Conservation (phyloP, 2,888 invertebrate species). For the Lasioglossum leucozonium region DNA sequence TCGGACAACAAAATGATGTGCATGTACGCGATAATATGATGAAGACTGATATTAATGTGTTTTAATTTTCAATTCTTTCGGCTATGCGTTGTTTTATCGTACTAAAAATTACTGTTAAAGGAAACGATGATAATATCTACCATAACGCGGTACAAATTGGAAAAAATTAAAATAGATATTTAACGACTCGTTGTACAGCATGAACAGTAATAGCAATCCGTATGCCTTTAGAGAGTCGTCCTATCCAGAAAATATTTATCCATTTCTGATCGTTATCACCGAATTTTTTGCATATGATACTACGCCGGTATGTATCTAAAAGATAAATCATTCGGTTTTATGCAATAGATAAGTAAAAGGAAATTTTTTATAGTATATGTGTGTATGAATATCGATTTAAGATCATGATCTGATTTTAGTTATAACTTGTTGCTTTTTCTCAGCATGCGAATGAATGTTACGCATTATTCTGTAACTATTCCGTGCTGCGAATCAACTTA, state of each 20-base stretch:
- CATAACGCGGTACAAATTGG: constrained; percentile 32
- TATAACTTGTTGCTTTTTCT: constrained; percentile 21
- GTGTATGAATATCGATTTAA: constrained; percentile 43
- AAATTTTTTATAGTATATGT: constrained; percentile 45
- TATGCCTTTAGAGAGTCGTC: constrained; percentile 4
- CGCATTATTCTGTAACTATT: constrained; percentile 35
- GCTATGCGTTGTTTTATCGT: constrained; percentile 1
- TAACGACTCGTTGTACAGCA: constrained; percentile 5
- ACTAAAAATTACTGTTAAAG: constrained; percentile 16
- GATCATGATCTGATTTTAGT: constrained; percentile 42
- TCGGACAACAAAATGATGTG: background rate
- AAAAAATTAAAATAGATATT: background rate
- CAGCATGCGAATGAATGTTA: constrained; percentile 45
- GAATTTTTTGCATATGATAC: constrained; percentile 21
- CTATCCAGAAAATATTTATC: constrained; percentile 32
- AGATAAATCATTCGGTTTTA: constrained; percentile 21
- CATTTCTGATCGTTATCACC: constrained; percentile 26
- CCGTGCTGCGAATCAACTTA: constrained; percentile 27
- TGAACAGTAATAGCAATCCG: constrained; percentile 13
- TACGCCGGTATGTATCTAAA: constrained; percentile 10
- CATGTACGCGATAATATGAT: background rate
- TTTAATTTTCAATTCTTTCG: constrained; percentile 1
- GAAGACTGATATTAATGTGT: background rate
- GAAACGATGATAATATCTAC: constrained; percentile 14
- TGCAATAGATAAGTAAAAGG: constrained; percentile 43